Percentiles rank a stretch among this genome's conserved stretches.
Conservation (phyloP, 2,797 vertebrate genomes). For the Champsocephalus esox region DNA sequence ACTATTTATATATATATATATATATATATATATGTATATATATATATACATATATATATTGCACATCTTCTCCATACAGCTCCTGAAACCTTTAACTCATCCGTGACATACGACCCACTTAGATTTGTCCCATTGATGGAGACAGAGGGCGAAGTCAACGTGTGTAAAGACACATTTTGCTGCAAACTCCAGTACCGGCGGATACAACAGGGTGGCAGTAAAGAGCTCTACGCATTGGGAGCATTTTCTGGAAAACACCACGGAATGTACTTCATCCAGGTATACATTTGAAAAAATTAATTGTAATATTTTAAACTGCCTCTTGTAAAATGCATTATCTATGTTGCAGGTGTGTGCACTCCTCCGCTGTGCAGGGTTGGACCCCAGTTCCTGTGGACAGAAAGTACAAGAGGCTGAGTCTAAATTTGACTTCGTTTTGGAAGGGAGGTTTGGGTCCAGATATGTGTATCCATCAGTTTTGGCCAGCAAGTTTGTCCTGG, state of each 20-base stretch:
- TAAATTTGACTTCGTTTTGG: slow-evolving; percentile 87
- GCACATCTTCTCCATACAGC: too few species aligned
- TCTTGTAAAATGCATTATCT: slow-evolving; percentile 21
- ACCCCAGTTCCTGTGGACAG: slow-evolving; percentile 87
- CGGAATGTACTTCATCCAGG: slow-evolving; percentile 35
- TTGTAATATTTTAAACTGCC: background rate
- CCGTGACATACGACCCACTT: slow-evolving; percentile 93
- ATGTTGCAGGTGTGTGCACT: slow-evolving; percentile 89
- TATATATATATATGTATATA: too few species aligned
- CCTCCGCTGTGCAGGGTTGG: slow-evolving; percentile 87
- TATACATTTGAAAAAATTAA: background rate
- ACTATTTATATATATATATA: too few species aligned
- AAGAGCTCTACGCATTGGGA: slow-evolving; percentile 91
- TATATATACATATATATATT: too few species aligned
- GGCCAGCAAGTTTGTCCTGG: slow-evolving; percentile 84
- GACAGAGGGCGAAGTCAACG: slow-evolving; percentile 76
- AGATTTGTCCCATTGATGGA: slow-evolving; percentile 84
- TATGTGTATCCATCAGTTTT: slow-evolving; percentile 90
- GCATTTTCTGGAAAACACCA: slow-evolving; percentile 90
- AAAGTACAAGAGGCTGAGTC: slow-evolving; percentile 84
- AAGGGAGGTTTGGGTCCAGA: slow-evolving; percentile 88
- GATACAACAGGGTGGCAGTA: background rate
- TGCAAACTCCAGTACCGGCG: slow-evolving; percentile 86
- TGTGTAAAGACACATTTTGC: slow-evolving; percentile 89
- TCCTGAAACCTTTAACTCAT: slow-evolving; percentile 78